Base-by-base conservation (phyloP, 2,888 invertebrate genomes). In the Rhingia campestris region DNA sequence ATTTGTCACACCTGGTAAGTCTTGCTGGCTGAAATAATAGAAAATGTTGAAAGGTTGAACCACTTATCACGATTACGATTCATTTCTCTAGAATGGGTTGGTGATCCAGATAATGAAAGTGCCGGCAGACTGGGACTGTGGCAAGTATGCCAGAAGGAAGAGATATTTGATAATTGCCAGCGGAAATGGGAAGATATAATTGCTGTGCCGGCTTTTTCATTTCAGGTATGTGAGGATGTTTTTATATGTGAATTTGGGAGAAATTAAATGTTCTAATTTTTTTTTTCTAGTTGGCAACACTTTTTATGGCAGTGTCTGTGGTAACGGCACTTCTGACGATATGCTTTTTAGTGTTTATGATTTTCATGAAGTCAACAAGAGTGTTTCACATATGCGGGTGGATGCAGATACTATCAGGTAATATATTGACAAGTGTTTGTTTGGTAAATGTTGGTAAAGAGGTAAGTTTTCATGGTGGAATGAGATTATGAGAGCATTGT, bases 341-440 rank as follows among this genome's bases (percentile, higher is more conserved):
- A 88, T 95, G 95, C 91, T 95, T 95, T 86, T 96, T 99, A 94
- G 92, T 98, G 86, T 94, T 98, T 88, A 98, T 98, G 93, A 95
- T 98, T 92, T 97, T 98, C 92, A 95, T 98, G 91, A 96, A 96
- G 90, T 96, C 98, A 10, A 97, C 97, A 56, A 95, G 95, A 64
- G 98, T 98, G 63, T 98, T 97, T 92, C 96, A 97, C 89, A 94
- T 98, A 82, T 98, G 98, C 90, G 98, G 97, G 56, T 98, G 97
- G 97, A 93, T 99, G 92, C 99, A 99, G 92, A 93, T 98, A n/a
- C 92, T 98, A 87, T 97, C 98, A 89, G 98, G 99, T 99, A 91
- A 94, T 87, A 47, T 7, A 47, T 22, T 49, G 22, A 22, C 22
- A 2, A 2, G 22, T 22, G 22, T 22, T 22, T 22, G 22, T 22